Evolutionary conservation across 2,888 invertebrate genomes (phyloP), one percentile per base, ranked within the genome.

Genomic region (Dromius quadrimaculatus): DNA sequence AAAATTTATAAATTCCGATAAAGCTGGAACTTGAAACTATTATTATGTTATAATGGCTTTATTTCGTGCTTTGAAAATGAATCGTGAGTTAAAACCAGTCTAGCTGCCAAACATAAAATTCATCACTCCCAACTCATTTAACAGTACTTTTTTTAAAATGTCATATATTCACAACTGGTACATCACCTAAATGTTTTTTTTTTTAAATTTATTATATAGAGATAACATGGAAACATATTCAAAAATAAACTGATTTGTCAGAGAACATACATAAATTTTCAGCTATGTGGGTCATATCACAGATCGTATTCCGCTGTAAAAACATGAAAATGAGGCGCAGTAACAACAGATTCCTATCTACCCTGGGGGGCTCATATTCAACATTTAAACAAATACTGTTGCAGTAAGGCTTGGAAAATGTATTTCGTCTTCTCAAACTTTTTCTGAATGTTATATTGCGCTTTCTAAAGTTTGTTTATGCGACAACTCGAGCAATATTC

Each of bases 201-300:
- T 62, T 43, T 43, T 22, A n/a, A n/a, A n/a, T n/a, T n/a, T n/a
- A n/a, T n/a, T 9, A 17, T 28, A 63, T 63, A 15, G 43, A 63
- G 63, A 63, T 63, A 63, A 63, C 63, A 45, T 45, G 32, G 28
- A 38, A 63, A 63, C 41, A 43, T 28, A 28, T 63, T 43, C 28
- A 63, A 63, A 62, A 63, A 63, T 63, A 63, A 63, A 43, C 63
- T 28, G 63, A 63, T 63, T 63, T 63, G 63, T 63, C 43, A 28
- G 38, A 28, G 43, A 63, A n/a, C 17, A 28, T 36, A 45, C 63
- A 63, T 63, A 63, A 63, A 63, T 63, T 63, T 63, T 63, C 45
- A 63, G 28, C 11, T 32, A 45, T 45, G 43, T 63, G 41, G 22
- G 45, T 45, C 63, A 45, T 63, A 63, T 63, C 63, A 63, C 43